Conservation (phyloP, 2,888 invertebrate species). For the Camptogramma bilineatum region DNA sequence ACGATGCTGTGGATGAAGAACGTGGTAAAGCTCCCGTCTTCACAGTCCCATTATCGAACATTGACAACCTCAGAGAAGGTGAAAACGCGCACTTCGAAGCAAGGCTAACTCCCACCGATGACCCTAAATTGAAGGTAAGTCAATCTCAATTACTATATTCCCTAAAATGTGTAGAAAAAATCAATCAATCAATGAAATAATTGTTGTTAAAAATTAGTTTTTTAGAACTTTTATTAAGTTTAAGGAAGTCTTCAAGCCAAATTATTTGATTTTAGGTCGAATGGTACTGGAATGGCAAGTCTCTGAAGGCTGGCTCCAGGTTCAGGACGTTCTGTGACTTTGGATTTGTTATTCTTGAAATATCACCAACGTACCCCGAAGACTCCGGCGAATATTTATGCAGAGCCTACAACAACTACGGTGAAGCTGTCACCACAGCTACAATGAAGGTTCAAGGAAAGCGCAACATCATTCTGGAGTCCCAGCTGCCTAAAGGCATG, state of each 20-base stretch:
- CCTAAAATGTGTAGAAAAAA: too few relatives aligned
- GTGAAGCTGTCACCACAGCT: slow-evolving; percentile 95
- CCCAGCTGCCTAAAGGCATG: slow-evolving; percentile 96
- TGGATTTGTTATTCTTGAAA: slow-evolving; percentile 98
- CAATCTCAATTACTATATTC: neutral
- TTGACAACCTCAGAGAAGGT: slow-evolving; percentile 94
- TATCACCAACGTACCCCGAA: slow-evolving; percentile 98
- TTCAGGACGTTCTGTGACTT: slow-evolving; percentile 99
- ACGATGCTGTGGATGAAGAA: slow-evolving; percentile 90
- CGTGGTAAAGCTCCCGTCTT: slow-evolving; percentile 95
- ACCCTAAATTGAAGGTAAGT: slow-evolving; percentile 92
- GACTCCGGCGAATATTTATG: slow-evolving; percentile 97
- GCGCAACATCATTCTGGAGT: slow-evolving; percentile 95
- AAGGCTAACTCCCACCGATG: slow-evolving; percentile 94
- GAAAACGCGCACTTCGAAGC: slow-evolving; percentile 97
- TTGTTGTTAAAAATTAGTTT: too few relatives aligned
- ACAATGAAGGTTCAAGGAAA: slow-evolving; percentile 96
- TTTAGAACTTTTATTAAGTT: neutral
- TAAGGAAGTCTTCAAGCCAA: neutral
- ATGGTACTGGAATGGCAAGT: slow-evolving; percentile 98
- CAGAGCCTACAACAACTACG: slow-evolving; percentile 94
- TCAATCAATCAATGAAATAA: too few relatives aligned
- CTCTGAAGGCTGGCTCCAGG: slow-evolving; percentile 94
- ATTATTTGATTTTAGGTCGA: slow-evolving; percentile 86
- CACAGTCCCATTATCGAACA: slow-evolving; percentile 94